phyloP scores from a whole-genome alignment of 92 coral and sea anemone species.

The Chrysogorgia sp. region DNA sequence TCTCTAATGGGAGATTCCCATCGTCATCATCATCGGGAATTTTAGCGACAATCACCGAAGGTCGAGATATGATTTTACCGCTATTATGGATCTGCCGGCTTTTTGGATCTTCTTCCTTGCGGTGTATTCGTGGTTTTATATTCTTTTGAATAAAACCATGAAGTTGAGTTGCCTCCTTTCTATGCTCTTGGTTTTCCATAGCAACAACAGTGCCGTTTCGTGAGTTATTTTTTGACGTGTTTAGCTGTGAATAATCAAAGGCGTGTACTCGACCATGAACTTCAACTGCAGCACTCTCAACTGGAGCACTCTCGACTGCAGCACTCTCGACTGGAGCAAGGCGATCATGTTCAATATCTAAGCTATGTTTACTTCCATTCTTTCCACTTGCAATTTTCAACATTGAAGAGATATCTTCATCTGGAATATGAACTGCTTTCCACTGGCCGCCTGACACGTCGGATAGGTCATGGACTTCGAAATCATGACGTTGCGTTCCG shows the following conservation, averaged over 20 bases:
- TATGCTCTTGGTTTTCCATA: constrained; percentile 20
- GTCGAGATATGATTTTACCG: background rate
- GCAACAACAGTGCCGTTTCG: constrained; percentile 11
- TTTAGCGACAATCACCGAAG: constrained; percentile 31
- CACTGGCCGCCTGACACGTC: constrained; percentile 76
- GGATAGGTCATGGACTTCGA: constrained; percentile 88
- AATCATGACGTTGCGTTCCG: constrained; percentile 77
- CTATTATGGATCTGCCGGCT: constrained; percentile 1
- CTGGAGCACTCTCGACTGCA: background rate
- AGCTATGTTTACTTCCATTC: background rate
- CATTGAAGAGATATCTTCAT: constrained; percentile 58
- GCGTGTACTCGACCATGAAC: constrained; percentile 36
- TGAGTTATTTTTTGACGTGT: constrained; percentile 18
- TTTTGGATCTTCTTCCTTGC: constrained; percentile 28
- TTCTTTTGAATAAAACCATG: background rate
- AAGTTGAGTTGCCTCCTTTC: background rate
- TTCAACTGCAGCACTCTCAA: constrained; percentile 24
- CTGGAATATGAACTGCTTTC: constrained; percentile 98
- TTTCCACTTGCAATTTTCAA: constrained; percentile 9
- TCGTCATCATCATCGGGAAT: constrained; percentile 35
- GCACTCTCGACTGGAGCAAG: background rate
- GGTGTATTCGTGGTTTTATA: background rate
- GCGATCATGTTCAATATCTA: constrained; percentile 22
- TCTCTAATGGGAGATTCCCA: constrained; percentile 12
- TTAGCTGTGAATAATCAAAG: background rate